These are phyloP conservation scores for Ormyrus nitidulus DNA, from an alignment of 2,888 invertebrate species.

Conservation along the genomic window DNA sequence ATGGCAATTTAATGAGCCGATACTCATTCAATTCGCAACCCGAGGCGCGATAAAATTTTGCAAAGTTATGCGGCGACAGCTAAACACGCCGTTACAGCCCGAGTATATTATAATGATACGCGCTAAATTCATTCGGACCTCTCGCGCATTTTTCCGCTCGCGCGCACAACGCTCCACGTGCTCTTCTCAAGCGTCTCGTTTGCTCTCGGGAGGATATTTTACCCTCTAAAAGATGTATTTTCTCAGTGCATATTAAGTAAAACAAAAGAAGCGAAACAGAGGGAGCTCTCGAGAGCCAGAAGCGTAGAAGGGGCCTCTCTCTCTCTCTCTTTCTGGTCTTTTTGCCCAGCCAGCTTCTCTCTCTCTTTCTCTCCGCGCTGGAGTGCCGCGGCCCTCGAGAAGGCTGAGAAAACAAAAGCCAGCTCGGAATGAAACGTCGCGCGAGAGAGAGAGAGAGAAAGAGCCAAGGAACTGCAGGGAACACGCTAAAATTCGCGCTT, in stretches of 20 bases:
- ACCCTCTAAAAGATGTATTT: conserved; percentile 7
- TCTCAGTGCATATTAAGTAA: conserved; percentile 1
- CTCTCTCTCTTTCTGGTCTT: conserved; percentile 3
- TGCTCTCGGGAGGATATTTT: too few relatives aligned
- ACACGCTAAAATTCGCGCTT: too few relatives aligned
- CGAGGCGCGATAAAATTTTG: too few relatives aligned
- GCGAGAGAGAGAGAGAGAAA: neutral
- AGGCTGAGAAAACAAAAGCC: conserved; percentile 35
- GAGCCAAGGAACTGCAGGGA: conserved; percentile 8
- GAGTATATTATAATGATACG: too few relatives aligned
- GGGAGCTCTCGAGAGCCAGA: neutral
- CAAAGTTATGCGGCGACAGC: too few relatives aligned
- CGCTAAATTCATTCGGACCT: too few relatives aligned
- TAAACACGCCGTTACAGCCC: too few relatives aligned
- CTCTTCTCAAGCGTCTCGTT: too few relatives aligned
- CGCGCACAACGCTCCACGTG: too few relatives aligned
- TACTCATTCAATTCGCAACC: too few relatives aligned
- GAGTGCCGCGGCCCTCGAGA: neutral
- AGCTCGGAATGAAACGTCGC: conserved; percentile 27
- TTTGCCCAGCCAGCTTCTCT: neutral
- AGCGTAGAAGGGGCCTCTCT: conserved; percentile 27
- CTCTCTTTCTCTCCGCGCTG: neutral
- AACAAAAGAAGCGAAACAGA: conserved; percentile 4
- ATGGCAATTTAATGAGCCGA: too few relatives aligned
- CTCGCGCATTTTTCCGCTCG: too few relatives aligned